phyloP scores from a whole-genome alignment of 2,888 invertebrate species.

The Nebria brevicollis region DNA sequence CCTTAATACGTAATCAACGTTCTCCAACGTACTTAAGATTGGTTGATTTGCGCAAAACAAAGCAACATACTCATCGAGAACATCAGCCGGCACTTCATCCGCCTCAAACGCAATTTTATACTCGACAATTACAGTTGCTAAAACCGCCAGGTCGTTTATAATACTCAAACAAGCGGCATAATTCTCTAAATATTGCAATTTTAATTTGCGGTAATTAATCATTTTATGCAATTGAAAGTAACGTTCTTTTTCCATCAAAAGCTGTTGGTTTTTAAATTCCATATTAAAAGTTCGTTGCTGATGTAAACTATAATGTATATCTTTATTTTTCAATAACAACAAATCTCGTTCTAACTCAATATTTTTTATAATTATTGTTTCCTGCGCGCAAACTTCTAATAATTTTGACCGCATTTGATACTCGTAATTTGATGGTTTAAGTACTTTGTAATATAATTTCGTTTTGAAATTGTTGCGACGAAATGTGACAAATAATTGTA shows the following conservation, averaged over 20 bases:
- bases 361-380: constrained; percentile 67
- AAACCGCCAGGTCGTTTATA: constrained; percentile 59
- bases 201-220: constrained; percentile 67
- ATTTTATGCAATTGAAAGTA: constrained; percentile 66
- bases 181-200: constrained; percentile 64
- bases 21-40: constrained; percentile 65
- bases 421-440: constrained; percentile 73
- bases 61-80: constrained; percentile 68
- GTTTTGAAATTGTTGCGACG: neutral
- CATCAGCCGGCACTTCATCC: constrained; percentile 62
- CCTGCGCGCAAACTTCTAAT: constrained; percentile 70
- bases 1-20: constrained; percentile 60
- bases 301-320: constrained; percentile 60
- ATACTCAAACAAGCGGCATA: constrained; percentile 67
- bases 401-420: constrained; percentile 73
- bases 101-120: constrained; percentile 61
- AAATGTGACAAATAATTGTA: neutral
- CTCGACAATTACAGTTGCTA: constrained; percentile 57
- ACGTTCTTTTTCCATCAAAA: constrained; percentile 62
- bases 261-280: constrained; percentile 45
- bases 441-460: constrained; percentile 61
- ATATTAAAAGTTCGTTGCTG: constrained; percentile 44
- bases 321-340: constrained; percentile 65
- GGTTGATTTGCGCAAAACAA: constrained; percentile 68
- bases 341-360: constrained; percentile 66